A percentile compares a stretch with the other conserved stretches of the same genome.
Evolutionary conservation across 2,113 vertebrate genomes (phyloP).

Genomic region (Heloderma charlesbogerti): DNA sequence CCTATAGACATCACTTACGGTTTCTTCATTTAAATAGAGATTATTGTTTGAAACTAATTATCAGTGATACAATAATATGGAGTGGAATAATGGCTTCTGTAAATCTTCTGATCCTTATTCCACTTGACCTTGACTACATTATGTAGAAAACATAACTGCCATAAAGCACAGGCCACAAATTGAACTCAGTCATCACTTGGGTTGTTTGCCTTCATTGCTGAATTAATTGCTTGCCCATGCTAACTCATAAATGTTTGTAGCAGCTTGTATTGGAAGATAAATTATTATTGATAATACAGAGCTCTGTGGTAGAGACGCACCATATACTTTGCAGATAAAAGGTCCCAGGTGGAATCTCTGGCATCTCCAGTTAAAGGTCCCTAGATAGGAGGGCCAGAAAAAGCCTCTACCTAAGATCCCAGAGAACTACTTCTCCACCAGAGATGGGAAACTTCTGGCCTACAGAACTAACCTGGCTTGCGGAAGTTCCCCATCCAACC

Average conservation of each 20-base stretch:
- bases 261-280: not conserved
- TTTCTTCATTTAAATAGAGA: not conserved
- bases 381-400: not conserved
- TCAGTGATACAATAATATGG: slow-evolving; percentile 1
- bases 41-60: slow-evolving; percentile 37
- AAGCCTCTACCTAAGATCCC: not conserved
- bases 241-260: not conserved
- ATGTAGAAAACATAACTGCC: slow-evolving; percentile 19
- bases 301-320: not conserved
- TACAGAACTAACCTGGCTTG: too few relatives aligned
- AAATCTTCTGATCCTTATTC: slow-evolving; percentile 26
- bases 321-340: not conserved
- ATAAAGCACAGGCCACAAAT: not conserved
- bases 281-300: not conserved
- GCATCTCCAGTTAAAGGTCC: not conserved
- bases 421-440: not conserved
- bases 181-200: not conserved
- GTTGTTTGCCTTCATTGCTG: not conserved
- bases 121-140: slow-evolving; percentile 22
- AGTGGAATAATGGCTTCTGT: not conserved
- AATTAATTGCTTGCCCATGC: not conserved
- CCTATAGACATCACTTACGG: slow-evolving; percentile 2
- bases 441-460: too few relatives aligned
- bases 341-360: not conserved
- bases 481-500: too few relatives aligned